Percentiles rank a stretch among this genome's conserved stretches.
phyloP scores from a whole-genome alignment of 2,113 vertebrate genomes.

The Lanius ludovicianus region DNA sequence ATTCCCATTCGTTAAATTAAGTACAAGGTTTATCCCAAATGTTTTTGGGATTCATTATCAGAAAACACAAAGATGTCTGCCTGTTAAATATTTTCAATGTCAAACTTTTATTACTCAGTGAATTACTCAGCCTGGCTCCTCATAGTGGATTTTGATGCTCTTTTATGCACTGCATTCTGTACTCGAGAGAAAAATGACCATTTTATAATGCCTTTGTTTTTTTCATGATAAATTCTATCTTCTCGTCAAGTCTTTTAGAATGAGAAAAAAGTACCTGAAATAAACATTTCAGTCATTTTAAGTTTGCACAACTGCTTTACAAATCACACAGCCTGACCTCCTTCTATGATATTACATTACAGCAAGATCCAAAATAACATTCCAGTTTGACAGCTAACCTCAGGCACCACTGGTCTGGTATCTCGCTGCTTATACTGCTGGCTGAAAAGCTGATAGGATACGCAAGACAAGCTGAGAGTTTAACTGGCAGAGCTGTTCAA shows the following conservation, averaged over 20 bases:
- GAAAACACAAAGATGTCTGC: not conserved
- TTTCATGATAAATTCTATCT: not conserved
- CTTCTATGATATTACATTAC: conserved; percentile 68
- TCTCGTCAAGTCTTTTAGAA: not conserved
- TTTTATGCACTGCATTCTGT: not conserved
- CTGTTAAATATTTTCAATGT: not conserved
- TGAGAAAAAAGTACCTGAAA: not conserved
- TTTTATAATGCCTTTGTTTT: not conserved
- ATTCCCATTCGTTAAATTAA: not conserved
- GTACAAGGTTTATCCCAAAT: not conserved
- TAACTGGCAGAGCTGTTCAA: conserved; percentile 61
- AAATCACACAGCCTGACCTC: conserved; percentile 78
- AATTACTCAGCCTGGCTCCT: not conserved
- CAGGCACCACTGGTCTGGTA: conserved; percentile 59
- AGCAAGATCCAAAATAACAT: conserved; percentile 76
- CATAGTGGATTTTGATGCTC: not conserved
- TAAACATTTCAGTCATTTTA: conserved; percentile 37
- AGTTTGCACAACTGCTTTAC: conserved; percentile 54
- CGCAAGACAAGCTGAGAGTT: conserved; percentile 53
- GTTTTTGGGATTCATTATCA: not conserved
- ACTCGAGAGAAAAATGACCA: not conserved
- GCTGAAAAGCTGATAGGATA: conserved; percentile 57
- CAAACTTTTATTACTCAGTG: not conserved
- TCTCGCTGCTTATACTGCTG: conserved; percentile 27
- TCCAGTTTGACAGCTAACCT: conserved; percentile 78